phyloP scores from a whole-genome alignment of 1,140 invertebrate genomes.

The Tetramorium alpestre region DNA sequence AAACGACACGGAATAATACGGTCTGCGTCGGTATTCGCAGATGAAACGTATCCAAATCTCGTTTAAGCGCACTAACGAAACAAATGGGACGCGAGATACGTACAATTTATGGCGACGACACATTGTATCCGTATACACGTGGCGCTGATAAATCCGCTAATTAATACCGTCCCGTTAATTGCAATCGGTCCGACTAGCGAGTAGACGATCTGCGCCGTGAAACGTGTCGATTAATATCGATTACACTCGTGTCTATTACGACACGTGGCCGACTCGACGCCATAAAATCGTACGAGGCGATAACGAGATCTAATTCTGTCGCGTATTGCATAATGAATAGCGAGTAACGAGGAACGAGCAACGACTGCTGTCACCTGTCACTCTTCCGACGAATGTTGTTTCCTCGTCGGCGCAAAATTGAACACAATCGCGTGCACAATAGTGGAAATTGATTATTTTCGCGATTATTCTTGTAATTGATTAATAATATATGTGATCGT shows the following conservation, averaged over 20 bases:
- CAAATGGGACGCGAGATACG: constrained; percentile 32
- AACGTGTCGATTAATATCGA: constrained; percentile 36
- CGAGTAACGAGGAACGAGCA: constrained; percentile 41
- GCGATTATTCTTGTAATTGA: neutral
- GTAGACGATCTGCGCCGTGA: neutral
- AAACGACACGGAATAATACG: neutral
- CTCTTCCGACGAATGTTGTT: neutral
- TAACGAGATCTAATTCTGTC: constrained; percentile 57
- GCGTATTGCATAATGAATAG: constrained; percentile 53
- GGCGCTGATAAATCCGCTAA: constrained; percentile 50
- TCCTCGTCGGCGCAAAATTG: neutral
- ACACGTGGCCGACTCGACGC: constrained; percentile 28
- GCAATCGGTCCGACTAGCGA: neutral
- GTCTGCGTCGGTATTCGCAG: neutral
- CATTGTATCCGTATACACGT: neutral
- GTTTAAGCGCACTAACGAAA: constrained; percentile 38
- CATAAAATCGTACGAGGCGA: constrained; percentile 48
- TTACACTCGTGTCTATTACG: constrained; percentile 23
- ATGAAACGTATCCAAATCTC: constrained; percentile 31
- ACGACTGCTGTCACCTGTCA: constrained; percentile 39
- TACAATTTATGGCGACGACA: constrained; percentile 30
- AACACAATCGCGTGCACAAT: neutral
- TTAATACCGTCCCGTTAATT: constrained; percentile 63
- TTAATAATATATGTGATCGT: neutral
- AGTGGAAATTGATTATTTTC: constrained; percentile 16